Conservation (phyloP, 2,113 vertebrate species). For the Passerina amoena region DNA sequence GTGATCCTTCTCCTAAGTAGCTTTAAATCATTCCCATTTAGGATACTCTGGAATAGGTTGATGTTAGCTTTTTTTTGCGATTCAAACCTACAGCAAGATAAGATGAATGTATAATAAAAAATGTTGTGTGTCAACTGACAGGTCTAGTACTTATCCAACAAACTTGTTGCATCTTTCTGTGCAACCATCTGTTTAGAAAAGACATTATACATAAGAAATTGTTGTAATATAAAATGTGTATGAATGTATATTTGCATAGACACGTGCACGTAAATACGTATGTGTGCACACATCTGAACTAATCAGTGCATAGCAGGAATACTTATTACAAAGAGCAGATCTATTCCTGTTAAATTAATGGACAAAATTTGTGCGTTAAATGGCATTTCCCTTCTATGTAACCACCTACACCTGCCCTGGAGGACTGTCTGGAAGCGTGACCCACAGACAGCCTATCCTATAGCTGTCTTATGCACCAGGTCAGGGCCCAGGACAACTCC, state of each 20-base stretch:
- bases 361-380: neutral
- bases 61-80: neutral
- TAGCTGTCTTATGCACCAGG: neutral
- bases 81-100: neutral
- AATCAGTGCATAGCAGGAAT: neutral
- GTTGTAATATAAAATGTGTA: neutral
- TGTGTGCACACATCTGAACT: neutral
- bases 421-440: fast-evolving
- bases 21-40: neutral
- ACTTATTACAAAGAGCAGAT: neutral
- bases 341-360: neutral
- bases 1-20: neutral
- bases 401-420: neutral
- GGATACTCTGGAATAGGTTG: neutral
- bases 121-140: neutral
- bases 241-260: neutral
- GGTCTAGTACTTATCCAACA: neutral
- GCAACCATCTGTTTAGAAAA: neutral
- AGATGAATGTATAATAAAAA: neutral
- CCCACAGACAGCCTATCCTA: neutral
- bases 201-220: neutral
- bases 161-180: neutral
- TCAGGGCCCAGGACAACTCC: neutral
- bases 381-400: neutral
- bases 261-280: neutral